Evolutionary conservation across 1,140 invertebrate genomes (phyloP).

Genomic region (Meteorus sp.): DNA sequence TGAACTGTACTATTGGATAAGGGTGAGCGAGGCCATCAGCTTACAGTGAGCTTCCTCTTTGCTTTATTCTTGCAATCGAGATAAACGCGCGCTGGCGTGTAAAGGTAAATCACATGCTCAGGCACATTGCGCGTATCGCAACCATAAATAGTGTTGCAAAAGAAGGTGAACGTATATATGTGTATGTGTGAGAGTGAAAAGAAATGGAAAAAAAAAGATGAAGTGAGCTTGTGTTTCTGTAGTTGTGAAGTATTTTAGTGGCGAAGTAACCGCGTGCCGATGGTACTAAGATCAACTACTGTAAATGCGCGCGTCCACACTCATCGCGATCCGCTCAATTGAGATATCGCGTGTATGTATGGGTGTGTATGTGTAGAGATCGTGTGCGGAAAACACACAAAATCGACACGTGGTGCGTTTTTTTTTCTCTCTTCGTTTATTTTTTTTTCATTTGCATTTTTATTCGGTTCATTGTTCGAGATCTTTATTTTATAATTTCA

Average conservation of each 20-base stretch:
- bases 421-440: too few species aligned
- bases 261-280: slow-evolving; percentile 11
- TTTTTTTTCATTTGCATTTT: too few species aligned
- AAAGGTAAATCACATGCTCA: slow-evolving; percentile 26
- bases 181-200: not conserved
- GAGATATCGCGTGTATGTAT: slow-evolving; percentile 13
- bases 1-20: too few species aligned
- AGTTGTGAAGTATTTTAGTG: slow-evolving; percentile 1
- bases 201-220: not conserved
- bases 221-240: not conserved
- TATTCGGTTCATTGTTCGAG: too few species aligned
- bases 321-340: not conserved
- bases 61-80: slow-evolving; percentile 10
- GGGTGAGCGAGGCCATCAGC: not conserved
- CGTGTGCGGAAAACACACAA: too few species aligned
- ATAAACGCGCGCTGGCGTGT: slow-evolving; percentile 24
- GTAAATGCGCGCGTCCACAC: too few species aligned
- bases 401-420: too few species aligned
- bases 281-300: slow-evolving; percentile 14
- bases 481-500: too few species aligned
- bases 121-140: slow-evolving; percentile 18
- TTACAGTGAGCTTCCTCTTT: not conserved
- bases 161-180: not conserved
- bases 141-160: slow-evolving; percentile 16
- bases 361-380: too few species aligned